A percentile compares a stretch with the other conserved stretches of the same genome.
Conservation (phyloP, 2,888 invertebrate species). For the Mactromeris polynyma region DNA sequence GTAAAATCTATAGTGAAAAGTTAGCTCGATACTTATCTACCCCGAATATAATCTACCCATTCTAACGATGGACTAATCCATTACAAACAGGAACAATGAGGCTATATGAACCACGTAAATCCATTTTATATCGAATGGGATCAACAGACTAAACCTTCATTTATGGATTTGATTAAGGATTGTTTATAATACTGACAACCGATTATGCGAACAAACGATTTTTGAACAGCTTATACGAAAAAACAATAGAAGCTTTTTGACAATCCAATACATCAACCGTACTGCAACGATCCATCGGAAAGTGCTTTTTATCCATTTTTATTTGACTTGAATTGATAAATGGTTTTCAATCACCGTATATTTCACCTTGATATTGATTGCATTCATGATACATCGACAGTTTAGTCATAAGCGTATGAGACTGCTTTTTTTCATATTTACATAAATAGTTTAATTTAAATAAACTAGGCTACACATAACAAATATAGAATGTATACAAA, state of each 20-base stretch:
- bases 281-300: background rate
- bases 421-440: background rate
- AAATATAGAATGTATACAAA: background rate
- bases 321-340: background rate
- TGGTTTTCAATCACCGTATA: background rate
- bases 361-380: background rate
- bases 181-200: background rate
- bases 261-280: background rate
- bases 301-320: background rate
- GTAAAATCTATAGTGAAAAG: slow-evolving; percentile 41
- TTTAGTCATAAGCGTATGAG: background rate
- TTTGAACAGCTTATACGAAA: background rate
- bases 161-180: background rate
- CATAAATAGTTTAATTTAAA: slow-evolving; percentile 1
- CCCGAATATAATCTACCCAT: slow-evolving; percentile 34
- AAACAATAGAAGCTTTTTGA: background rate
- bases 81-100: slow-evolving; percentile 23
- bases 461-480: background rate
- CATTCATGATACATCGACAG: background rate
- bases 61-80: slow-evolving; percentile 37
- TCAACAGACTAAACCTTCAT: slow-evolving; percentile 14
- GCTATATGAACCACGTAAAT: slow-evolving; percentile 1
- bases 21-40: slow-evolving; percentile 27
- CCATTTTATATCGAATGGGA: slow-evolving; percentile 14
- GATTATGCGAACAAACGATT: background rate